Evolutionary conservation across 1,140 invertebrate species (phyloP).

Genomic region (Scaptodrosophila lebanonensis): DNA sequence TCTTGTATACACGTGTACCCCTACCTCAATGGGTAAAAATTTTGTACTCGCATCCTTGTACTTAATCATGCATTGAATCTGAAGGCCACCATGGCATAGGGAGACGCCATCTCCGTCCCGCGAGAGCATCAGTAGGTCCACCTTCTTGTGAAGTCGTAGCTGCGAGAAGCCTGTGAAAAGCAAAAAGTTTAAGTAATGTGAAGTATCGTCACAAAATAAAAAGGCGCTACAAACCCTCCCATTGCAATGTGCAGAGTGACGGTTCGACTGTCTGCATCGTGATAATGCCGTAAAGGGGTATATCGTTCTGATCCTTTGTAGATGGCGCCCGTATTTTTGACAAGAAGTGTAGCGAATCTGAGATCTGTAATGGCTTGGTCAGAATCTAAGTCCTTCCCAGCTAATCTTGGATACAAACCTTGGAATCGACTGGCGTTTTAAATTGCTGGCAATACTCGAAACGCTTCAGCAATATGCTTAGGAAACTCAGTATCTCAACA

Average conservation of each 20-base stretch:
- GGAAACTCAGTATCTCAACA: constrained; percentile 83
- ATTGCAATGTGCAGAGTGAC: constrained; percentile 78
- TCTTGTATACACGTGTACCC: constrained; percentile 48
- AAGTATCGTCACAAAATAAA: no score
- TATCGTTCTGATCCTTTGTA: constrained; percentile 71
- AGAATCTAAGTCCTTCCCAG: neutral
- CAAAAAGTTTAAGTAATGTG: neutral
- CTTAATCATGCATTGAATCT: constrained; percentile 76
- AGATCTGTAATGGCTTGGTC: constrained; percentile 50
- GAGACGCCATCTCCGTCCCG: constrained; percentile 79
- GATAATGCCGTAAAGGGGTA: constrained; percentile 78
- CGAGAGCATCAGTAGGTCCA: constrained; percentile 78
- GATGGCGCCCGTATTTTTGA: constrained; percentile 77
- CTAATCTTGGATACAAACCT: constrained; percentile 23
- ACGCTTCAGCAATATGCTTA: constrained; percentile 81
- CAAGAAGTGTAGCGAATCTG: constrained; percentile 78
- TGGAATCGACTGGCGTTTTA: constrained; percentile 77
- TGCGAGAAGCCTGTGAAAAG: constrained; percentile 58
- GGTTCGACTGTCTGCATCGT: constrained; percentile 81
- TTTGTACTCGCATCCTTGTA: constrained; percentile 74
- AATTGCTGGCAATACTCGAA: constrained; percentile 81
- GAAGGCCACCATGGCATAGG: constrained; percentile 79
- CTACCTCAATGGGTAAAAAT: constrained; percentile 76
- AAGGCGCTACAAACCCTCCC: constrained; percentile 77
- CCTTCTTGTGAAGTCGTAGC: constrained; percentile 77